These are phyloP conservation scores for Lasioglossum lativentre DNA, from an alignment of 2,888 invertebrate genomes.

Conservation along the genomic window DNA sequence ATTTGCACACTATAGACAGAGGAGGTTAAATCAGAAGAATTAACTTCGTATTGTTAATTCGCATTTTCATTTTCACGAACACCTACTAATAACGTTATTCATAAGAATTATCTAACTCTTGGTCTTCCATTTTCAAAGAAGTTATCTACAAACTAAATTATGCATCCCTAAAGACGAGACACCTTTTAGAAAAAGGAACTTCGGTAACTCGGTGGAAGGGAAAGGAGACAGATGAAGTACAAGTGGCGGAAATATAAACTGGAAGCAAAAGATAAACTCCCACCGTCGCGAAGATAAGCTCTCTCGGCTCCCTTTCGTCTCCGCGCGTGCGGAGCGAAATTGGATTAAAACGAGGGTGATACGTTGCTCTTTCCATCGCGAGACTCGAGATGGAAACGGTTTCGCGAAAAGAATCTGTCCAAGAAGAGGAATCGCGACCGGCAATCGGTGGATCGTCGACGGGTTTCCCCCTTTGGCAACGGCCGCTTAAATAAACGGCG, in stretches of 20 bases:
- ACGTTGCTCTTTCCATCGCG: not conserved
- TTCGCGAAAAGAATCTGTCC: not conserved
- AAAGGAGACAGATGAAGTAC: not conserved
- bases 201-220: not conserved
- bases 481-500: not conserved
- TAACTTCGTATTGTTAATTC: no score
- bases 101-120: no score
- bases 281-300: not conserved
- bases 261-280: not conserved
- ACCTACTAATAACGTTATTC: no score
- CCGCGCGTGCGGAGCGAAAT: not conserved
- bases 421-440: not conserved
- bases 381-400: not conserved
- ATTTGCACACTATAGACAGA: no score
- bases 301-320: not conserved
- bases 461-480: not conserved
- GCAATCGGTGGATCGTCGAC: not conserved
- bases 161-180: not conserved
- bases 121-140: no score
- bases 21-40: no score
- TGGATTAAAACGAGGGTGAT: conserved; percentile 1
- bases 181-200: not conserved
- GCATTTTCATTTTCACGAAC: no score
- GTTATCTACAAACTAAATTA: no score
- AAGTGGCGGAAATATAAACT: not conserved